These are phyloP conservation scores for Microcebus murinus DNA, from an alignment of 2,113 vertebrate species.

Conservation along the genomic window DNA sequence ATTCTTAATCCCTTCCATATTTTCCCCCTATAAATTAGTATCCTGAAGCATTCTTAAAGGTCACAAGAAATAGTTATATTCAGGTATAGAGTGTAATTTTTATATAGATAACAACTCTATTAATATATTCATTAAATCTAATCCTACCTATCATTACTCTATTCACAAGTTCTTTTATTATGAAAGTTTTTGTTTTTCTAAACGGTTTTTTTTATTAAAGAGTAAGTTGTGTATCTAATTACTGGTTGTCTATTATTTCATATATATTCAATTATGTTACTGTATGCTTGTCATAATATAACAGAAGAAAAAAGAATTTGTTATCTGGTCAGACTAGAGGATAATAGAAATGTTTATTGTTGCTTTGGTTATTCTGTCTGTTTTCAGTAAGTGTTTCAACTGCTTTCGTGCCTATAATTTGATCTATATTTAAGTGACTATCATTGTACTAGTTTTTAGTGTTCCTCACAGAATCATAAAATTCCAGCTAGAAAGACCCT, in stretches of 20 bases:
- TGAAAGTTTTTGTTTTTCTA: neutral
- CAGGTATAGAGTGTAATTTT: neutral
- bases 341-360: neutral
- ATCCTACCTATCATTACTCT: neutral
- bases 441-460: neutral
- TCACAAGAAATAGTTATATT: neutral
- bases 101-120: neutral
- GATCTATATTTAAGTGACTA: neutral
- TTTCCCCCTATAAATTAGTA: neutral
- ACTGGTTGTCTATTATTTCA: neutral
- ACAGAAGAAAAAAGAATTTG: neutral
- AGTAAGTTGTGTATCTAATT: neutral
- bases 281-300: neutral
- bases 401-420: neutral
- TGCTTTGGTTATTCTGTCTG: neutral
- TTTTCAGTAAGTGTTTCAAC: neutral
- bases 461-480: neutral
- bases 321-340: neutral
- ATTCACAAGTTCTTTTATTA: neutral
- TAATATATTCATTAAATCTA: neutral
- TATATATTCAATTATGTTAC: neutral
- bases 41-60: neutral
- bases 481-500: neutral
- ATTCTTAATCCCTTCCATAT: neutral
- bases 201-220: neutral